Base-by-base conservation (phyloP, 1,140 invertebrate species). In the Bilobella aurantiaca region DNA sequence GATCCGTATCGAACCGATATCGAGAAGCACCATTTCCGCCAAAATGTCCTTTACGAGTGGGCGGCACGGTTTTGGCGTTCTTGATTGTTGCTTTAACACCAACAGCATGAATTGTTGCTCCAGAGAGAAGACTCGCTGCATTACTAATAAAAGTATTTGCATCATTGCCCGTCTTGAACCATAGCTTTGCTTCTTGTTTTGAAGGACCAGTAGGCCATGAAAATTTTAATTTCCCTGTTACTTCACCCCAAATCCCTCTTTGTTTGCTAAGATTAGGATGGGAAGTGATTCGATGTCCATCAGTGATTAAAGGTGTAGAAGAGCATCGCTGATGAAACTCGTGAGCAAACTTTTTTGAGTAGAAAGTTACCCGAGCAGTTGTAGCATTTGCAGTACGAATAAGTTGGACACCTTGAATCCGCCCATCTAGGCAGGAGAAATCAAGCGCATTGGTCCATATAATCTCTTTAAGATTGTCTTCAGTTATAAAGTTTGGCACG, bases 161-260 rank as follows among this genome's bases (percentile, higher is more conserved):
- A 57, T 57, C 21, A 8, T n/a, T 21, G 8, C 8, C 8, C 8
- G 5, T 21, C 53, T 28, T 5, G 53, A 57, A 57, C n/a, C n/a
- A 23, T n/a, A 57, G 5, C 12, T 23, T 23, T 8, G 53, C 53
- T 57, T 28, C 23, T 57, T 28, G n/a, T 8, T 8, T 5, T 8
- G 53, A 57, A 28, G 53, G 53, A 57, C 53, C n/a, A n/a, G 53
- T 57, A 23, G 53, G 5, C 53, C 53, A 57, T 23, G 53, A 57
- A 12, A 57, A 8, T 23, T 12, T 57, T 5, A 57, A 23, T 42
- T 42, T 8, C 8, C 8, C 37, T 42, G 37, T 42, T 8, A 42
- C n/a, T 42, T 42, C 37, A 42, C n/a, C 8, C 37, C 8, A 12
- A n/a, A 42, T n/a, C 8, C 37, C 37, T 42, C n/a, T 42, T n/a